Conservation (phyloP, 2,113 vertebrate species). For the Passer domesticus region DNA sequence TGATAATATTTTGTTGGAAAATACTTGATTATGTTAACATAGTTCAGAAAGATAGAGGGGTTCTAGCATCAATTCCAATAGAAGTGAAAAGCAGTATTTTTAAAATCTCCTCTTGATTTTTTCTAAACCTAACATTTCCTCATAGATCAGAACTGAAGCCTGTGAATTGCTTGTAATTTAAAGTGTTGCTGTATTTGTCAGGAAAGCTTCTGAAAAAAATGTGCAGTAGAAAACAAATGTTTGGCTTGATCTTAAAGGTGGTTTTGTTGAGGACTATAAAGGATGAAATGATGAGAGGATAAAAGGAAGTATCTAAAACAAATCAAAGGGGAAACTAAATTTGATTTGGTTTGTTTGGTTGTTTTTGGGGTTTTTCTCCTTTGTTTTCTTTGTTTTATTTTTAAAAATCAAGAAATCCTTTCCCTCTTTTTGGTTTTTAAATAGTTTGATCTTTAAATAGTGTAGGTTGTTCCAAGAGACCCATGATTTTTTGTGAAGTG, state of each 20-base stretch:
- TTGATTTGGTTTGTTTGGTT: background rate
- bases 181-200: background rate
- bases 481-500: background rate
- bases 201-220: background rate
- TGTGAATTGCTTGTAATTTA: background rate
- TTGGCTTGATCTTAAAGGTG: background rate
- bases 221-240: background rate
- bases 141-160: background rate
- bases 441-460: background rate
- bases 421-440: background rate
- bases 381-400: background rate
- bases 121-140: background rate
- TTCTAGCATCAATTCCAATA: background rate
- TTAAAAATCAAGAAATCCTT: background rate
- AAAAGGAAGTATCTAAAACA: background rate
- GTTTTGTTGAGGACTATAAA: background rate
- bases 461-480: background rate
- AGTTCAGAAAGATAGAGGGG: background rate
- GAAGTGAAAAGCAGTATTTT: background rate
- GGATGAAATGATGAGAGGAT: background rate
- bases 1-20: background rate
- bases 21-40: background rate
- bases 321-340: background rate
- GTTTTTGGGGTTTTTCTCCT: background rate
- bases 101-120: background rate